Base-by-base conservation (phyloP, 2,888 invertebrate species). In the Scelioninae gen. 2 region DNA sequence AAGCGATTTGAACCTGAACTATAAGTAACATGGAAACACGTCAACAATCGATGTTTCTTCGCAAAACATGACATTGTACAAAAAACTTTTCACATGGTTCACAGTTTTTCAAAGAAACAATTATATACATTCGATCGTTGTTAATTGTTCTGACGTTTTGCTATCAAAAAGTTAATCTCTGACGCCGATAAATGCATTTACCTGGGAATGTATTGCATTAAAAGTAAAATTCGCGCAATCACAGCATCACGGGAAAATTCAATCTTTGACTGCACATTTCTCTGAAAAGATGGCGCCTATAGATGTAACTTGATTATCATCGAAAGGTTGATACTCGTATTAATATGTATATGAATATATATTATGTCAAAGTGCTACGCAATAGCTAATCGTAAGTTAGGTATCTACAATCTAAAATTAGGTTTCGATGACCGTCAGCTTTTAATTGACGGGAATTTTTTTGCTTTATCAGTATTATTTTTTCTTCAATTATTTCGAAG, bases 331-430 rank as follows among this genome's bases (percentile, higher is more conserved):
- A 69, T 73, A 73, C 43, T 65, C 41, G 61, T 70, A 68, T 68
- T 64, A 69, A 58, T 69, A 69, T 72, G 67, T 53, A 68, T 73
- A 67, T 57, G 43, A 50, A 63, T 73, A 61, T 68, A 68, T 68
- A 68, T 57, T 68, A 73, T 68, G 63, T 73, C 63, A 46, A 75
- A 73, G 73, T 70, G 65, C 75, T 75, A 75, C 69, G 58, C 60
- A 75, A 63, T 73, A 28, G 57, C 70, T 73, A 75, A 75, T 73
- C 58, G 35, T 73, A 68, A 63, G 67, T 68, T 73, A 73, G 67
- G 63, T 75, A 73, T 57, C 70, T 73, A 75, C 63, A 67, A 65
- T 75, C 73, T 75, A 75, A 67, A 70, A 75, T 75, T 70, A 73
- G 70, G 57, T 75, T 67, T 73, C 70, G 65, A 61, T 67, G 65